phyloP scores from a whole-genome alignment of 53 echinoderm and acorn worm species.

The Echinarachnius parma region DNA sequence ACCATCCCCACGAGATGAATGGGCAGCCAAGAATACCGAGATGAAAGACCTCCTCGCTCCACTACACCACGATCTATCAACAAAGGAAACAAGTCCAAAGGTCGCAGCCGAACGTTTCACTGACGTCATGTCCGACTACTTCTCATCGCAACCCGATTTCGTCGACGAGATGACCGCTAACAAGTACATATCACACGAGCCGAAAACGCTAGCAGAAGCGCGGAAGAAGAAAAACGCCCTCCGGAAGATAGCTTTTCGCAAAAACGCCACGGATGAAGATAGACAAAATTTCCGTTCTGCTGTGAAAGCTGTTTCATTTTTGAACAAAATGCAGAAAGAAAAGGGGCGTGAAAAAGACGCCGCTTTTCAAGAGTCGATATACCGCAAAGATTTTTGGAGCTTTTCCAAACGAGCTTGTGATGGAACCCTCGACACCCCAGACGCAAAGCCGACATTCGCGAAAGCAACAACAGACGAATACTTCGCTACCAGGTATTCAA shows the following conservation, averaged over 20 bases:
- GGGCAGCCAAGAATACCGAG: too few species aligned
- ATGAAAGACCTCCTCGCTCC: too few species aligned
- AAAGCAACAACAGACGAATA: constrained; percentile 25
- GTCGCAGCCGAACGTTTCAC: too few species aligned
- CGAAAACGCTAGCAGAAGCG: constrained; percentile 34
- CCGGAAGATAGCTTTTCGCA: constrained; percentile 8
- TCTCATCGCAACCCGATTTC: too few species aligned
- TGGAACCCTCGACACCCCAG: not conserved
- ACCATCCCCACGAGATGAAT: too few species aligned
- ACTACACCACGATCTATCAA: too few species aligned
- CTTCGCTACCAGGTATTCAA: constrained; percentile 11
- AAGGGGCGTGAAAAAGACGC: constrained; percentile 5
- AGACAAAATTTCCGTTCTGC: constrained; percentile 19
- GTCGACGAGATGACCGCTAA: too few species aligned
- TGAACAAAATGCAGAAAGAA: not conserved
- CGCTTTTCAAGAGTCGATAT: not conserved
- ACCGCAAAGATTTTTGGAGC: constrained; percentile 28
- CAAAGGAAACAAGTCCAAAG: too few species aligned
- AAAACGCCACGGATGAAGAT: constrained; percentile 23
- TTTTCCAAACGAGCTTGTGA: constrained; percentile 22
- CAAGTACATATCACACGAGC: constrained; percentile 21
- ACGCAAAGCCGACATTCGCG: not conserved
- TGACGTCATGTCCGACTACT: too few species aligned
- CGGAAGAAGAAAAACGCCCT: constrained; percentile 35
- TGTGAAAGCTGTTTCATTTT: constrained; percentile 20